Percentiles rank a stretch among this genome's conserved stretches.
phyloP scores from a whole-genome alignment of 2,797 vertebrate species.

The Sebastes cheni region DNA sequence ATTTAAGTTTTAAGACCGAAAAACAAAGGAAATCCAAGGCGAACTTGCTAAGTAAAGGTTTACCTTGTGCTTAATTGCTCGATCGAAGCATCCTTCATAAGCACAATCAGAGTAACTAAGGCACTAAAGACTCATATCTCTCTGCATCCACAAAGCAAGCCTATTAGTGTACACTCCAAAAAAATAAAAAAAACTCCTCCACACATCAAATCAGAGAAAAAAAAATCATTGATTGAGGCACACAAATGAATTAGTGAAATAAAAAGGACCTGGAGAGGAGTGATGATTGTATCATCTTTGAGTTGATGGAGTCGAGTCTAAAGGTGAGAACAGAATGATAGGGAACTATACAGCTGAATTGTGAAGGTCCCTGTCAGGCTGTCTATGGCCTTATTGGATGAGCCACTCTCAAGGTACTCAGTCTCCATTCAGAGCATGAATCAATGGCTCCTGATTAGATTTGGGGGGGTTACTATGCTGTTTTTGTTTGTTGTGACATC shows the following conservation, averaged over 20 bases:
- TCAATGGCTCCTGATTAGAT: slow-evolving; percentile 82
- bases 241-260: slow-evolving; percentile 56
- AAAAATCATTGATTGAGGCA: slow-evolving; percentile 50
- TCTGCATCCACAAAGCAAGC: slow-evolving; percentile 29
- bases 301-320: slow-evolving; percentile 62
- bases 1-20: neutral
- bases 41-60: slow-evolving; percentile 34
- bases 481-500: slow-evolving; percentile 85
- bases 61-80: slow-evolving; percentile 46
- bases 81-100: slow-evolving; percentile 41
- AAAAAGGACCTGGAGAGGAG: slow-evolving; percentile 57
- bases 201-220: slow-evolving; percentile 20
- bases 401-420: slow-evolving; percentile 78
- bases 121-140: slow-evolving; percentile 35
- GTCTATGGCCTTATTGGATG: slow-evolving; percentile 75
- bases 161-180: slow-evolving; percentile 35
- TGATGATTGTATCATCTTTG: slow-evolving; percentile 69
- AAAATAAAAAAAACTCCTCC: slow-evolving; percentile 35
- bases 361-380: slow-evolving; percentile 66
- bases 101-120: slow-evolving; percentile 33
- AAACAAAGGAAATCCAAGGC: slow-evolving; percentile 17
- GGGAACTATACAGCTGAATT: slow-evolving; percentile 60
- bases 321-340: slow-evolving; percentile 71
- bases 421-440: slow-evolving; percentile 79
- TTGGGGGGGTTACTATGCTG: slow-evolving; percentile 77